Conservation (phyloP, 2,888 invertebrate species). For the Meandrusa payeni region DNA sequence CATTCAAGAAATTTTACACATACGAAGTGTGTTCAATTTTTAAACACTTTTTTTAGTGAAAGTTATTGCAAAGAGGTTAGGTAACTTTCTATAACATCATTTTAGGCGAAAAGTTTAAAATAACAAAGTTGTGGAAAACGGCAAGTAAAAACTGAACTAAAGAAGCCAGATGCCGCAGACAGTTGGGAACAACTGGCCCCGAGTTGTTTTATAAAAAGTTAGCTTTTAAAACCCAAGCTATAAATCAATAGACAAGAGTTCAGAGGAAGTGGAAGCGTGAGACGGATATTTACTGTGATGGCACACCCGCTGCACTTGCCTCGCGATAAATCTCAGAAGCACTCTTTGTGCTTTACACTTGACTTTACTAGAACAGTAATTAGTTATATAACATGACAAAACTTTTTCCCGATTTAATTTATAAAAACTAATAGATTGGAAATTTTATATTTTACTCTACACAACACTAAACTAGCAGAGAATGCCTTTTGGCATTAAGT, state of each 20-base stretch:
- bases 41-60: no score
- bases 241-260: conserved; percentile 74
- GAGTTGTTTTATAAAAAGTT: conserved; percentile 73
- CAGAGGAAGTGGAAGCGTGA: conserved; percentile 64
- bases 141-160: conserved; percentile 65
- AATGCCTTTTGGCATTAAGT: no score
- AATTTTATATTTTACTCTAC: no score
- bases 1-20: no score
- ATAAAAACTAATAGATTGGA: conserved; percentile 10
- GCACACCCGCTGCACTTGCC: conserved; percentile 48
- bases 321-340: conserved; percentile 56
- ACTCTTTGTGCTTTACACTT: conserved; percentile 51
- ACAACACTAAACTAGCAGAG: no score
- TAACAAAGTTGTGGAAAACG: conserved; percentile 64
- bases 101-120: conserved; percentile 58
- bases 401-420: conserved; percentile 9
- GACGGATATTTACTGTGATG: conserved; percentile 70
- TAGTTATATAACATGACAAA: conserved; percentile 28
- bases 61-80: conserved; percentile 14
- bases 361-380: conserved; percentile 60
- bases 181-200: conserved; percentile 73
- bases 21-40: no score
- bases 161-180: conserved; percentile 75
- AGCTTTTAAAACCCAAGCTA: conserved; percentile 69
- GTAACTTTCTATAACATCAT: conserved; percentile 43